Evolutionary conservation across 2,797 vertebrate genomes (phyloP).

Genomic region (Platyrinchus mystaceus): DNA sequence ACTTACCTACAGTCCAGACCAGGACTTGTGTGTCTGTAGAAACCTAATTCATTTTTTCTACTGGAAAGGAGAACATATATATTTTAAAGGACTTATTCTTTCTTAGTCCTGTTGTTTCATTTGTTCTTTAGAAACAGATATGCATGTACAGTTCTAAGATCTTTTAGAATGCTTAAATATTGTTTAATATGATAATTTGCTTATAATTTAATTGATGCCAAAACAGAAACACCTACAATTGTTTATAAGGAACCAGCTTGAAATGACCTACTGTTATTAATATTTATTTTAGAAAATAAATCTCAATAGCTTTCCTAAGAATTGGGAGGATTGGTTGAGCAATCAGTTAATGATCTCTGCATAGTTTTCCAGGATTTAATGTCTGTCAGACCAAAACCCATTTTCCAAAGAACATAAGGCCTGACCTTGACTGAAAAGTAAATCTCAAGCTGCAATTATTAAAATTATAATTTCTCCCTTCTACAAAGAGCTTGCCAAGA

Average conservation of each 20-base stretch:
- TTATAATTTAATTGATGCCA: neutral
- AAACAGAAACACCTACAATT: neutral
- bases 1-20: neutral
- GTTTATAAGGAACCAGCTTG: neutral
- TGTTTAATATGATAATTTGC: neutral
- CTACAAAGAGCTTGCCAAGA: slow-evolving; percentile 36
- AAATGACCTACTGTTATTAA: slow-evolving; percentile 22
- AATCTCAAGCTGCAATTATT: slow-evolving; percentile 39
- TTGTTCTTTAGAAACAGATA: neutral
- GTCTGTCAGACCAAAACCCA: slow-evolving; percentile 37
- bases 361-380: slow-evolving; percentile 45
- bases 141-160: neutral
- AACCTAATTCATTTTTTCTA: neutral
- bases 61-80: neutral
- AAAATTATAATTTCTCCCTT: slow-evolving; percentile 47
- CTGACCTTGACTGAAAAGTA: slow-evolving; percentile 57
- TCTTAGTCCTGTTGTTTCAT: neutral
- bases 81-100: neutral
- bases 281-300: slow-evolving; percentile 30
- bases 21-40: neutral
- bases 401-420: slow-evolving; percentile 45
- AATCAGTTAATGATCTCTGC: slow-evolving; percentile 57
- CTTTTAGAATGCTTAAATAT: neutral
- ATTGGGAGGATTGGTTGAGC: neutral
- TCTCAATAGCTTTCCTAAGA: slow-evolving; percentile 33